A percentile compares a stretch with the other conserved stretches of the same genome.
These are phyloP conservation scores for Rachycentron canadum DNA, from an alignment of 2,797 vertebrate species.

Conservation along the genomic window DNA sequence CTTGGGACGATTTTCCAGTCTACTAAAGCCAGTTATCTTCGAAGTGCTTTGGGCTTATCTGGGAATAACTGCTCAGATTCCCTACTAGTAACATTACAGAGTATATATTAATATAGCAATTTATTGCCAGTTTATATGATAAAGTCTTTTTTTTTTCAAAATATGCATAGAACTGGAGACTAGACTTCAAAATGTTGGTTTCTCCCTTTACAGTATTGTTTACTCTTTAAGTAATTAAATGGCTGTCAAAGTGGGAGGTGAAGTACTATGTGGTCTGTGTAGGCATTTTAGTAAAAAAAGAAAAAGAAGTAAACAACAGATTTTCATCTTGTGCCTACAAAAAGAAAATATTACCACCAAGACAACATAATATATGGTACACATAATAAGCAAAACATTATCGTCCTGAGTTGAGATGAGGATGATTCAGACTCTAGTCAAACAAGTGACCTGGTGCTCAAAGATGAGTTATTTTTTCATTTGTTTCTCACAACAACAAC, in stretches of 20 bases:
- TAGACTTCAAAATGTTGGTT: not conserved
- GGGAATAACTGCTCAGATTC: constrained; percentile 46
- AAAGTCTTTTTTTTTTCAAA: not conserved
- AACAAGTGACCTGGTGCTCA: not conserved
- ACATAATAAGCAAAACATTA: not conserved
- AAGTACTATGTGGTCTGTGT: not conserved
- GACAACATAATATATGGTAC: not conserved
- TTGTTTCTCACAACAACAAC: no score
- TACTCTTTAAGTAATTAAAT: not conserved
- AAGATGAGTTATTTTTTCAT: no score
- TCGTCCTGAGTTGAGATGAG: not conserved
- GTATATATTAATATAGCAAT: constrained; percentile 23
- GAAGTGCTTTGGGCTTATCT: constrained; percentile 45
- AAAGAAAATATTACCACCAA: not conserved
- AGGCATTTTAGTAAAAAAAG: not conserved
- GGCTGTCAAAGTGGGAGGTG: not conserved
- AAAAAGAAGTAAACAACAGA: not conserved
- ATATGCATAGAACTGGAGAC: not conserved
- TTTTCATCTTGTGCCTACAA: not conserved
- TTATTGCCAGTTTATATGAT: constrained; percentile 33
- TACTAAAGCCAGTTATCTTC: constrained; percentile 57
- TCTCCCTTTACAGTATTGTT: not conserved
- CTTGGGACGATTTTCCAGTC: constrained; percentile 62
- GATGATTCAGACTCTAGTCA: not conserved
- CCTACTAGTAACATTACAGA: constrained; percentile 23